Percentiles rank a stretch among this genome's conserved stretches.
These are phyloP conservation scores for Digitonthophagus gazella DNA, from an alignment of 2,888 invertebrate genomes.

Conservation along the genomic window DNA sequence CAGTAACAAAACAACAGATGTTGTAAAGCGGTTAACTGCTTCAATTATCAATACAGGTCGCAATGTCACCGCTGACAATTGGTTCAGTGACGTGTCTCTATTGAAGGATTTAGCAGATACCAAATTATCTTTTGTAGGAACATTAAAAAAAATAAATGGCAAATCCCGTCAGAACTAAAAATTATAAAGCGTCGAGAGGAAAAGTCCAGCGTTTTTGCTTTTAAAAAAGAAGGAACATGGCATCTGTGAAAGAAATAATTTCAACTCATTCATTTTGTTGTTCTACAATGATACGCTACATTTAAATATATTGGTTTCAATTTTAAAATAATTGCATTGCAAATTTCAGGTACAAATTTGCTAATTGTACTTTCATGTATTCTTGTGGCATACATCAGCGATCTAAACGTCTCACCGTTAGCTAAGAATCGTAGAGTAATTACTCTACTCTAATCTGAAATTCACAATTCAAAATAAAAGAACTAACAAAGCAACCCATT, in stretches of 20 bases:
- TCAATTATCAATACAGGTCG: conserved; percentile 17
- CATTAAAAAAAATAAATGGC: too few species aligned
- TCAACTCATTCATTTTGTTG: too few species aligned
- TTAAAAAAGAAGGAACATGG: too few species aligned
- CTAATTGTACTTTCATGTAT: conserved; percentile 33
- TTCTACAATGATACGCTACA: too few species aligned
- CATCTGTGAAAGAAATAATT: too few species aligned
- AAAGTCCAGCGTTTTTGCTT: too few species aligned
- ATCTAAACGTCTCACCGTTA: too few species aligned
- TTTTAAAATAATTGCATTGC: conserved; percentile 33
- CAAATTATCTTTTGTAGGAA: conserved; percentile 18
- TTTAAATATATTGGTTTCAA: not conserved
- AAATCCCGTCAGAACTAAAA: too few species aligned
- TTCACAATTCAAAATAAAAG: too few species aligned
- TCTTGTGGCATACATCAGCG: conserved; percentile 26
- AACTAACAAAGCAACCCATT: not conserved
- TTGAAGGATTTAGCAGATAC: conserved; percentile 8
- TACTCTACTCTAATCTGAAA: not conserved
- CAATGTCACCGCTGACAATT: conserved; percentile 25
- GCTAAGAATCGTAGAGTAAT: not conserved
- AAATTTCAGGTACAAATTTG: conserved; percentile 37
- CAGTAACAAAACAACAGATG: conserved; percentile 4
- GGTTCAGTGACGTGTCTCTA: conserved; percentile 18
- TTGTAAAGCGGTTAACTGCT: conserved; percentile 16
- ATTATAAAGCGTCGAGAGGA: too few species aligned